Percentiles rank a stretch among this genome's conserved stretches.
Evolutionary conservation across 2,797 vertebrate species (phyloP).

Genomic region (Gadopsis marmoratus): DNA sequence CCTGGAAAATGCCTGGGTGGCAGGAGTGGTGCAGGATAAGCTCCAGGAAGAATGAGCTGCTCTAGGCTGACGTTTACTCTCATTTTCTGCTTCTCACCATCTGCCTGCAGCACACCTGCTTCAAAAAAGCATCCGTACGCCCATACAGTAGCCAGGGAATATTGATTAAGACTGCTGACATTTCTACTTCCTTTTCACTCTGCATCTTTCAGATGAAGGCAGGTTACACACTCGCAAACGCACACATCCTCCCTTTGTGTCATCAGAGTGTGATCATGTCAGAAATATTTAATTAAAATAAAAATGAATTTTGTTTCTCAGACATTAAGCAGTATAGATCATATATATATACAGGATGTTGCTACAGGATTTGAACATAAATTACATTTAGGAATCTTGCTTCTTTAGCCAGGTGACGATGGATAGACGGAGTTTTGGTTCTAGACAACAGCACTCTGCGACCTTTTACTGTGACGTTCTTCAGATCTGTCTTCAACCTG

Average conservation of each 20-base stretch:
- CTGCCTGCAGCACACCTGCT: constrained; percentile 64
- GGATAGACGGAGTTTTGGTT: constrained; percentile 2
- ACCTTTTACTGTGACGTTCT: not conserved
- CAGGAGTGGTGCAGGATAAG: constrained; percentile 45
- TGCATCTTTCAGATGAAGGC: constrained; percentile 30
- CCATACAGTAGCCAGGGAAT: constrained; percentile 49
- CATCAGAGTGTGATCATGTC: not conserved
- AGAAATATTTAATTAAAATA: constrained; percentile 1
- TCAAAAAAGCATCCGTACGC: constrained; percentile 46
- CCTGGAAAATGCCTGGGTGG: constrained; percentile 27
- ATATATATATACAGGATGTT: not conserved
- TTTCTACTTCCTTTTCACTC: constrained; percentile 64
- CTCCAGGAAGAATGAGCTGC: constrained; percentile 50
- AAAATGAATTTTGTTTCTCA: not conserved
- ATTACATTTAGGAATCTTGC: not conserved
- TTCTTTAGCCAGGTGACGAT: not conserved
- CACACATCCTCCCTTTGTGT: not conserved
- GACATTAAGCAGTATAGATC: not conserved
- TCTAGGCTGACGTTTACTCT: constrained; percentile 45
- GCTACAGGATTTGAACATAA: not conserved
- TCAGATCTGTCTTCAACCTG: not conserved
- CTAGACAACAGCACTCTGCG: not conserved
- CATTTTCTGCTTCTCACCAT: constrained; percentile 51
- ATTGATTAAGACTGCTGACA: constrained; percentile 77
- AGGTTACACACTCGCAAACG: not conserved